Evolutionary conservation across 1,140 invertebrate species (phyloP).

Genomic region (Oncopodura yosiiana): DNA sequence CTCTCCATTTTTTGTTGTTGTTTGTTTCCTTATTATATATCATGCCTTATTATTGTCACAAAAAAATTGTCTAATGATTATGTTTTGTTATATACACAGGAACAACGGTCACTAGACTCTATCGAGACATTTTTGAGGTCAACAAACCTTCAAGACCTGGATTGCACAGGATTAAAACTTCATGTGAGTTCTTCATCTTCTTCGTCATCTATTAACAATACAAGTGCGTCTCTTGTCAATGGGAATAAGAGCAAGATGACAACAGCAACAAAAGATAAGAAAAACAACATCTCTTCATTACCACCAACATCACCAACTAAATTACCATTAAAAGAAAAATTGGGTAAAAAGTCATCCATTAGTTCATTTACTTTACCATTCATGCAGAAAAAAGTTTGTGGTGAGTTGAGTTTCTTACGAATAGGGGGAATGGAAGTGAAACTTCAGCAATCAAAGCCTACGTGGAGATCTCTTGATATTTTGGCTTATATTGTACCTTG

Average conservation of each 20-base stretch:
- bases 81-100: conserved; percentile 22
- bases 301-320: too few species aligned
- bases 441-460: conserved; percentile 20
- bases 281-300: too few species aligned
- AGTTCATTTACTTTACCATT: conserved; percentile 18
- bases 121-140: conserved; percentile 26
- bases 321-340: too few species aligned
- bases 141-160: conserved; percentile 31
- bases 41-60: too few species aligned
- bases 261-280: conserved; percentile 8
- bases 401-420: conserved; percentile 23
- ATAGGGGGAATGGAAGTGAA: conserved; percentile 29
- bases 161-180: conserved; percentile 27
- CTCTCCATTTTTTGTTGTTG: too few species aligned
- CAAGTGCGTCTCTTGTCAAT: conserved; percentile 7
- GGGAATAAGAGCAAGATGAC: conserved; percentile 9
- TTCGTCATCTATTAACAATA: conserved; percentile 9
- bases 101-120: conserved; percentile 29
- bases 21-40: too few species aligned
- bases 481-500: conserved; percentile 19
- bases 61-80: background rate
- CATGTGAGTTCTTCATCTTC: conserved; percentile 26
- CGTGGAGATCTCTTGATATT: conserved; percentile 25
- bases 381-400: conserved; percentile 10
- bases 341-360: conserved; percentile 19